These are phyloP conservation scores for Thereva unica DNA, from an alignment of 2,888 invertebrate genomes.

Conservation along the genomic window DNA sequence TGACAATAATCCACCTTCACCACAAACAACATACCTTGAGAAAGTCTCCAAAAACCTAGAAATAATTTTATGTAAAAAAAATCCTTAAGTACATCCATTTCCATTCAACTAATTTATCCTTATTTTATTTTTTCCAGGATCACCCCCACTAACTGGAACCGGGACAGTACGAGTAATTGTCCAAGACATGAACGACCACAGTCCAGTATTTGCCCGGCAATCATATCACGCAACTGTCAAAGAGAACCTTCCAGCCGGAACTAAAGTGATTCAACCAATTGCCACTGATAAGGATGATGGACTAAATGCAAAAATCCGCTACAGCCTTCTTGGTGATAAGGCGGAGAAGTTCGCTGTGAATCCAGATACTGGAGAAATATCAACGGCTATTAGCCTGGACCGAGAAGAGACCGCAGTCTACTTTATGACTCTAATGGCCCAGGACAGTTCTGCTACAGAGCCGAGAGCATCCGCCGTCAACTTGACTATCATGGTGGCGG, in stretches of 20 bases:
- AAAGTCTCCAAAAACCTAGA: too few relatives aligned
- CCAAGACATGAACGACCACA: constrained; percentile 93
- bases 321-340: constrained; percentile 80
- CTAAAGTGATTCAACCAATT: constrained; percentile 74
- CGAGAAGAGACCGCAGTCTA: constrained; percentile 79
- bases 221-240: constrained; percentile 76
- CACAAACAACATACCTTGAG: too few relatives aligned
- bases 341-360: constrained; percentile 81
- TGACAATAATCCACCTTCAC: too few relatives aligned
- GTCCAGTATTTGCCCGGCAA: constrained; percentile 83
- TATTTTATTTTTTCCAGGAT: constrained; percentile 66
- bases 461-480: constrained; percentile 82
- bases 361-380: constrained; percentile 76
- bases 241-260: constrained; percentile 81
- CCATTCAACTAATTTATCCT: constrained; percentile 1
- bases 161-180: constrained; percentile 88
- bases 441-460: constrained; percentile 85
- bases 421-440: constrained; percentile 82
- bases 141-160: constrained; percentile 89
- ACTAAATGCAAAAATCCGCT: constrained; percentile 84
- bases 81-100: background rate
- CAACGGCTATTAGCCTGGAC: constrained; percentile 73
- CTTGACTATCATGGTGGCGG: constrained; percentile 75
- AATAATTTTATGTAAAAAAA: too few relatives aligned
- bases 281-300: constrained; percentile 85